Conservation (phyloP, 2,797 vertebrate species). For the Pachyuromys duprasi region DNA sequence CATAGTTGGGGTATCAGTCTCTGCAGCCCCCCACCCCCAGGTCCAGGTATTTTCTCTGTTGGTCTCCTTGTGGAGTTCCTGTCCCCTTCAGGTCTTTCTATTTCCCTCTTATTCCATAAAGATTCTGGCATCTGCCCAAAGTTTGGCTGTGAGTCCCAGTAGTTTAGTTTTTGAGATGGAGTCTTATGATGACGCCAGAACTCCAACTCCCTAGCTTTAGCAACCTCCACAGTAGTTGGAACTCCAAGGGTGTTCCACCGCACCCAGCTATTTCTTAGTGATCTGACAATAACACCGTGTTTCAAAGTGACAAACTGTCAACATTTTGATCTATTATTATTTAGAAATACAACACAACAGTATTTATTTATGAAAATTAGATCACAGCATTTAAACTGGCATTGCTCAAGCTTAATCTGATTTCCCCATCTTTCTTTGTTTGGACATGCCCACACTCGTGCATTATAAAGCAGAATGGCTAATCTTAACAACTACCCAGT, state of each 20-base stretch:
- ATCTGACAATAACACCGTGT: not conserved
- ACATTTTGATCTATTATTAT: not conserved
- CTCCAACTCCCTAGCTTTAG: no score
- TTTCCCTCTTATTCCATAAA: no score
- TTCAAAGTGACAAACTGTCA: not conserved
- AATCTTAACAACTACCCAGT: not conserved
- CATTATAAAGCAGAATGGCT: not conserved
- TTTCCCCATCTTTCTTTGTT: slow-evolving; percentile 52
- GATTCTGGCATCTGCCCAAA: no score
- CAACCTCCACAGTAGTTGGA: not conserved
- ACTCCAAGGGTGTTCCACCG: not conserved
- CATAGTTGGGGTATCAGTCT: no score
- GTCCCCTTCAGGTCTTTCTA: no score
- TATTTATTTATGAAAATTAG: slow-evolving; percentile 55
- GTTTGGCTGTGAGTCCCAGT: not conserved
- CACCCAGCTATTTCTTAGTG: slow-evolving; percentile 1
- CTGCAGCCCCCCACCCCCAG: no score
- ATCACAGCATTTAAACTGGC: not conserved
- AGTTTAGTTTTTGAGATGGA: not conserved
- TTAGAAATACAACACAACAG: not conserved
- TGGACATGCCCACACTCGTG: slow-evolving; percentile 14
- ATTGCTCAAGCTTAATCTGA: not conserved
- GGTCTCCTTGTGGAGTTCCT: no score
- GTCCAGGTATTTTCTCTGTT: no score
- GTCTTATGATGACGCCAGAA: not conserved